These are phyloP conservation scores for Xylota segnis DNA, from an alignment of 2,888 invertebrate genomes.

Conservation along the genomic window DNA sequence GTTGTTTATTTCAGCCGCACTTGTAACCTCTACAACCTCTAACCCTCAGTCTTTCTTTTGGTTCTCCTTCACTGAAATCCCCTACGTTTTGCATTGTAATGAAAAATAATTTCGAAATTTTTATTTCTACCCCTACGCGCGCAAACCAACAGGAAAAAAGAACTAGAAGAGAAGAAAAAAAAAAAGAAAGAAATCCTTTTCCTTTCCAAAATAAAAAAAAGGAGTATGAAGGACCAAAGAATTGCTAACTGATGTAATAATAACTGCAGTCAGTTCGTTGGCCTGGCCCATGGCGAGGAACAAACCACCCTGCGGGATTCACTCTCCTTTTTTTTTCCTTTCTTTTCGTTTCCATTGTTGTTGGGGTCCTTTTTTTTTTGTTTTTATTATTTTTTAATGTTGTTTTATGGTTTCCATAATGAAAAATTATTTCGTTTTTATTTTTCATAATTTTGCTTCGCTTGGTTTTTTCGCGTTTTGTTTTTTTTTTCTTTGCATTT, in stretches of 20 bases:
- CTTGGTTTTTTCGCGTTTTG: conserved; percentile 12
- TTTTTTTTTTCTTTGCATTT: conserved; percentile 20
- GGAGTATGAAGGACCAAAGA: conserved; percentile 46
- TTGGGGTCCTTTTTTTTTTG: conserved; percentile 36
- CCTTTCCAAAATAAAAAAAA: conserved; percentile 3
- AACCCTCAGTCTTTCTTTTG: conserved; percentile 25
- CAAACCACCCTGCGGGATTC: conserved; percentile 25
- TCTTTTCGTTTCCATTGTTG: conserved; percentile 20
- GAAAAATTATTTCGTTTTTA: conserved; percentile 74
- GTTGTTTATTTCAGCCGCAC: neutral
- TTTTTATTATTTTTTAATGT: conserved; percentile 67
- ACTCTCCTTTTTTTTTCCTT: neutral
- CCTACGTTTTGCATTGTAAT: conserved; percentile 52
- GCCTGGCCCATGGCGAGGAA: conserved; percentile 49
- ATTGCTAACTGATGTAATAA: conserved; percentile 71
- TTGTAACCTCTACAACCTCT: conserved; percentile 35
- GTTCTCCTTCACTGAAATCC: conserved; percentile 9
- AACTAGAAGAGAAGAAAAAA: conserved; percentile 16
- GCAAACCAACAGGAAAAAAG: neutral
- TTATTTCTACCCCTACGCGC: conserved; percentile 10
- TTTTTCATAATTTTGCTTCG: conserved; percentile 67
- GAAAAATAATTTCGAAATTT: conserved; percentile 42
- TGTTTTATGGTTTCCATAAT: conserved; percentile 75
- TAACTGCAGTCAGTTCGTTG: conserved; percentile 67
- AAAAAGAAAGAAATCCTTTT: no score